Conservation (phyloP, 2,888 invertebrate genomes). For the Asteroscopus sphinx region DNA sequence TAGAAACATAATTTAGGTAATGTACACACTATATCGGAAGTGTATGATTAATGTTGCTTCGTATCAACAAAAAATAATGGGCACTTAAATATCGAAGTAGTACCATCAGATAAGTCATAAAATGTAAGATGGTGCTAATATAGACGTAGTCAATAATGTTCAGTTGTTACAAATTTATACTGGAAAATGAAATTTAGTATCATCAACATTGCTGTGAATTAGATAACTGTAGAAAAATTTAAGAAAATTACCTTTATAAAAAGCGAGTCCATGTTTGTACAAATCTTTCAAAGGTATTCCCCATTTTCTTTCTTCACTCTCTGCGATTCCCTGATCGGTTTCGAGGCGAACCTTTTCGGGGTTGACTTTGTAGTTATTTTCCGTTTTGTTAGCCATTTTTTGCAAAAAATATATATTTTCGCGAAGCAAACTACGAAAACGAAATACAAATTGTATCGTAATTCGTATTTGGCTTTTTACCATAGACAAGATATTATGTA, state of each 20-base stretch:
- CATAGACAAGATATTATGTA: no score
- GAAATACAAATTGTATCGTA: slow-evolving; percentile 42
- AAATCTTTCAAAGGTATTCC: slow-evolving; percentile 94
- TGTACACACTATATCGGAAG: slow-evolving; percentile 19
- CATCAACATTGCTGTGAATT: not conserved
- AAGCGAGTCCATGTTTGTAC: slow-evolving; percentile 96
- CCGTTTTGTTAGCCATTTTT: slow-evolving; percentile 74
- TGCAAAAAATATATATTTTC: slow-evolving; percentile 35
- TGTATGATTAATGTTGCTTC: slow-evolving; percentile 5
- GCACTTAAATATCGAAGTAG: slow-evolving; percentile 15
- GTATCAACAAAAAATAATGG: slow-evolving; percentile 28
- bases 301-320: slow-evolving; percentile 90
- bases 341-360: slow-evolving; percentile 83
- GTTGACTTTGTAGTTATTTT: slow-evolving; percentile 75
- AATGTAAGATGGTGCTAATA: slow-evolving; percentile 12
- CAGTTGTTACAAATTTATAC: slow-evolving; percentile 1
- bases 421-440: slow-evolving; percentile 43
- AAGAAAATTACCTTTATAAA: slow-evolving; percentile 96
- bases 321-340: slow-evolving; percentile 86
- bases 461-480: no score
- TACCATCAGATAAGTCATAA: slow-evolving; percentile 19
- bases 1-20: slow-evolving; percentile 15
- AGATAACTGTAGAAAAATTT: slow-evolving; percentile 7
- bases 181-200: slow-evolving; percentile 3
- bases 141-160: slow-evolving; percentile 9